Conservation (phyloP, 2,888 invertebrate genomes). For the Orthosia gracilis region DNA sequence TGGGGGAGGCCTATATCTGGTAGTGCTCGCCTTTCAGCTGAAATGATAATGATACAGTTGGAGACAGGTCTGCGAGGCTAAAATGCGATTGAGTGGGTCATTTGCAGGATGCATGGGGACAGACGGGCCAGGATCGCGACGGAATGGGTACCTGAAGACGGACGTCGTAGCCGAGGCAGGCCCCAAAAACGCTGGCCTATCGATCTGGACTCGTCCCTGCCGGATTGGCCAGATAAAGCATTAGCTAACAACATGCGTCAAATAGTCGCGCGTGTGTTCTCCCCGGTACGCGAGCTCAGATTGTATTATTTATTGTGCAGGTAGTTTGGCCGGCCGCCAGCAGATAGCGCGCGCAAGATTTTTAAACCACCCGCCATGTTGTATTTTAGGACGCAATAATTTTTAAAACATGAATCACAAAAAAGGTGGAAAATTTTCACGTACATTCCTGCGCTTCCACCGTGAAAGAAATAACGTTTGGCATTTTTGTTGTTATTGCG, state of each 20-base stretch:
- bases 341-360: constrained; percentile 86
- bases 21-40: too few relatives aligned
- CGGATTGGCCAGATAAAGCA: too few relatives aligned
- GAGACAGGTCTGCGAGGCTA: too few relatives aligned
- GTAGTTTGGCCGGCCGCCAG: constrained; percentile 88
- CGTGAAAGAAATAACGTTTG: constrained; percentile 65
- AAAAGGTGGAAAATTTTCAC: constrained; percentile 77
- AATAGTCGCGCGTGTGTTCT: constrained; percentile 60
- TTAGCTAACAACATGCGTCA: constrained; percentile 18
- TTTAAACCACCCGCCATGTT: constrained; percentile 82
- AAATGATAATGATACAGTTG: too few relatives aligned
- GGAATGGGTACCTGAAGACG: too few relatives aligned
- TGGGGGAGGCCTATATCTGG: too few relatives aligned
- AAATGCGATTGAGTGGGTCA: too few relatives aligned
- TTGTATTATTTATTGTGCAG: constrained; percentile 88
- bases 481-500: constrained; percentile 61
- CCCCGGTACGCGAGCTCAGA: constrained; percentile 73
- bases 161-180: too few relatives aligned
- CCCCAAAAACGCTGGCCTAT: too few relatives aligned
- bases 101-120: too few relatives aligned
- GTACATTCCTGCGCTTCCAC: constrained; percentile 69
- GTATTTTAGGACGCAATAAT: constrained; percentile 87
- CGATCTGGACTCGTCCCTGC: too few relatives aligned
- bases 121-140: too few relatives aligned
- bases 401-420: constrained; percentile 86